Conservation (phyloP, 2,888 invertebrate species). For the Melipona bicolor region DNA sequence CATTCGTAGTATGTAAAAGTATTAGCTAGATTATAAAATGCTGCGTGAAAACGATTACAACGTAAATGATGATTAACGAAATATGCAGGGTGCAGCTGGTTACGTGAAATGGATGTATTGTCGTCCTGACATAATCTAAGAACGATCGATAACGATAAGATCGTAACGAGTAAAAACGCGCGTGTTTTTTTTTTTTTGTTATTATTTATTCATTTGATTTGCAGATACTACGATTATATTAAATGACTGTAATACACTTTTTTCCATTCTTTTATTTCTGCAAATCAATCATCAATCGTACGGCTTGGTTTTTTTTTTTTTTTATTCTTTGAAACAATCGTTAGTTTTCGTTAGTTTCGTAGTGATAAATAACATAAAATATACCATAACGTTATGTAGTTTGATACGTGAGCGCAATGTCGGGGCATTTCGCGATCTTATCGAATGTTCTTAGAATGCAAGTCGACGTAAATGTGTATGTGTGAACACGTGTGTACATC, state of each 20-base stretch:
- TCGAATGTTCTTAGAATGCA: conserved; percentile 56
- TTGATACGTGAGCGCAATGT: conserved; percentile 52
- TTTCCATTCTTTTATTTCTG: conserved; percentile 8
- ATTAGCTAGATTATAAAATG: conserved; percentile 72
- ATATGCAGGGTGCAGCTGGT: conserved; percentile 68
- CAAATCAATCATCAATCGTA: conserved; percentile 18
- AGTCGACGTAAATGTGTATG: conserved; percentile 37
- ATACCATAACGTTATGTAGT: background rate
- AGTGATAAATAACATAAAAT: background rate
- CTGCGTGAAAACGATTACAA: conserved; percentile 61
- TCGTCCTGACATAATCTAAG: conserved; percentile 44
- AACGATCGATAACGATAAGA: conserved; percentile 60
- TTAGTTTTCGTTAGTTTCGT: background rate
- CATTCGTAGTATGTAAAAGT: conserved; percentile 74
- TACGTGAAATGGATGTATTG: conserved; percentile 33
- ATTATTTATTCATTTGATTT: conserved; percentile 27
- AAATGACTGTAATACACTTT: background rate
- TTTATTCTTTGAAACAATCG: conserved; percentile 18
- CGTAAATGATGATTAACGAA: conserved; percentile 48
- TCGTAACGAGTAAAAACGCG: conserved; percentile 61
- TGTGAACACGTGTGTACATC: conserved; percentile 40
- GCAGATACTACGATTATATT: conserved; percentile 12
- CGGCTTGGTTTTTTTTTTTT: conserved; percentile 4
- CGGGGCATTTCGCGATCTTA: conserved; percentile 71
- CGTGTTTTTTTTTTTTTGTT: conserved; percentile 19